Base-by-base conservation (phyloP, 2,888 invertebrate species). In the Dyspetes luteomarginatus region DNA sequence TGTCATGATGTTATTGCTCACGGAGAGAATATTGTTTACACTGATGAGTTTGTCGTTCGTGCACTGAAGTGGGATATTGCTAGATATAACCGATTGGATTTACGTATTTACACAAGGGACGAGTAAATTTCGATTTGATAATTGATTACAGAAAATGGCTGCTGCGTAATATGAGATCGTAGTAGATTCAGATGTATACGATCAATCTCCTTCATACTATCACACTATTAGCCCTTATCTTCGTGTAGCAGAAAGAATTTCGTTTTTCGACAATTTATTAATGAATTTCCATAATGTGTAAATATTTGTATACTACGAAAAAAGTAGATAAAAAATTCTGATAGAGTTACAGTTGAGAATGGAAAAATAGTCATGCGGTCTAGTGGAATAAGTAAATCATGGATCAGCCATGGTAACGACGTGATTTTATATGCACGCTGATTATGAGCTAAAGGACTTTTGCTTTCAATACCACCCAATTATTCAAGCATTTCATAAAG, bases 21-120 rank as follows among this genome's bases (percentile, higher is more conserved):
- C 12, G n/a, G 9, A 5, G 22, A 26, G 64, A 74, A 43, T 48
- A 36, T 48, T 74, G 45, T 65, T 30, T 30, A 30, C 28, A 56
- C 45, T 12, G 55, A 64, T 9, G 48, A 26, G 41, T 24, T 41
- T 55, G 19, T n/a, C 56, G 56, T n/a, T n/a, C 12, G n/a, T 1
- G 12, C 12, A n/a, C 9, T 55, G 24, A n/a, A n/a, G n/a, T 26
- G 12, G 9, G 12, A 12, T 7, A 36, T 36, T 36, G 7, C 12
- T 36, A 3, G 12, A 36, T 12, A 36, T 3, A 12, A 36, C 2
- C 36, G 36, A 36, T 36, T 12, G 12, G 12, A 12, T 12, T 36
- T 36, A 12, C 36, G 9, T 12, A 36, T 9, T 36, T 36, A 36
- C 12, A 36, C 36, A 36, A 36, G 36, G 36, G 36, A 12, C 3